phyloP scores from a whole-genome alignment of 1,140 invertebrate species.

The Conopomorpha cramerella region DNA sequence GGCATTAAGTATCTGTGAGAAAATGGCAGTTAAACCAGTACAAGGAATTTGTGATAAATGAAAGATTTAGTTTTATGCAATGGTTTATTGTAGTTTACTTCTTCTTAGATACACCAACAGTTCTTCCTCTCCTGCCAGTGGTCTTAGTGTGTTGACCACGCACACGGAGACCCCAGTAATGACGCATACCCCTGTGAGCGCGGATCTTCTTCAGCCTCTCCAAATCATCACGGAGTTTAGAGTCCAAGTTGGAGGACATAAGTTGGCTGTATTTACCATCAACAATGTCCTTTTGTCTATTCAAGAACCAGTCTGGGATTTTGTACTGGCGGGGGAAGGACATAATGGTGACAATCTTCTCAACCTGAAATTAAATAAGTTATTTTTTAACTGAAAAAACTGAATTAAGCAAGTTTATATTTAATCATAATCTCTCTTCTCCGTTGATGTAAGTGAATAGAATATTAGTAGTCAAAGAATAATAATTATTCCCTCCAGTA shows the following conservation, averaged over 20 bases:
- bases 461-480: too few relatives aligned
- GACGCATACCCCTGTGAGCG: constrained; percentile 93
- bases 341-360: constrained; percentile 98
- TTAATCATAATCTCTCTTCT: too few relatives aligned
- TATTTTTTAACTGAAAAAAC: too few relatives aligned
- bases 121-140: constrained; percentile 95
- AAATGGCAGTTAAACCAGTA: too few relatives aligned
- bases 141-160: constrained; percentile 99
- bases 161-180: constrained; percentile 97
- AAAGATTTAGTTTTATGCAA: constrained; percentile 12
- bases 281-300: constrained; percentile 99
- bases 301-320: constrained; percentile 99
- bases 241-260: constrained; percentile 91
- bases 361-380: constrained; percentile 78
- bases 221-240: constrained; percentile 98
- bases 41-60: too few relatives aligned
- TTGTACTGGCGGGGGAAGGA: constrained; percentile 97
- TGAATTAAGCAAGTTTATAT: too few relatives aligned
- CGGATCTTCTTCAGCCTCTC: constrained; percentile 97
- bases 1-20: too few relatives aligned
- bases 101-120: constrained; percentile 99
- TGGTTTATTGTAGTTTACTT: constrained; percentile 73
- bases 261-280: constrained; percentile 97
- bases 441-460: too few relatives aligned
- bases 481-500: too few relatives aligned